These are phyloP conservation scores for Cephus pulcher DNA, from an alignment of 2,888 invertebrate genomes.

Conservation along the genomic window DNA sequence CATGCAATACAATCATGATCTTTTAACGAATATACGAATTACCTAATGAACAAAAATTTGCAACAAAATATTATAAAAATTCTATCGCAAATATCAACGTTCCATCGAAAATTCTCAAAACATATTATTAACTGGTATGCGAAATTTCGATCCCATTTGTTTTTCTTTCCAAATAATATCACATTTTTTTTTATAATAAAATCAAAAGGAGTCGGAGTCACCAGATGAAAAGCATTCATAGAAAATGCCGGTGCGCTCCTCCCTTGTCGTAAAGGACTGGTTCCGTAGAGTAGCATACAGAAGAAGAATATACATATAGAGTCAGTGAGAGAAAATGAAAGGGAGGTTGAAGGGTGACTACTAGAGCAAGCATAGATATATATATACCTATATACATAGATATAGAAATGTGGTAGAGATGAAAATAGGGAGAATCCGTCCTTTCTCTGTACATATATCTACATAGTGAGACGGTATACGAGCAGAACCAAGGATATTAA, in stretches of 20 bases:
- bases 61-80: too few relatives aligned
- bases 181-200: conserved; percentile 39
- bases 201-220: conserved; percentile 40
- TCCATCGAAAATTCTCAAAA: too few relatives aligned
- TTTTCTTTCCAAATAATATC: conserved; percentile 37
- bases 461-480: neutral
- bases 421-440: too few relatives aligned
- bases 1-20: too few relatives aligned
- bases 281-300: conserved; percentile 5
- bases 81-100: too few relatives aligned
- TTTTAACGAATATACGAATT: conserved; percentile 16
- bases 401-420: too few relatives aligned
- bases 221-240: conserved; percentile 31
- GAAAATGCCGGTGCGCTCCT: conserved; percentile 28
- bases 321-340: conserved; percentile 6
- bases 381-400: too few relatives aligned
- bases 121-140: too few relatives aligned
- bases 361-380: neutral
- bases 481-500: conserved; percentile 2
- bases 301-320: conserved; percentile 17
- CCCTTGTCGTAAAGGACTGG: conserved; percentile 13
- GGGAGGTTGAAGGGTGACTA: neutral
- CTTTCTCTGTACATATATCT: neutral
- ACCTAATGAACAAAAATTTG: too few relatives aligned
- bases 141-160: too few relatives aligned